Evolutionary conservation across 2,888 invertebrate genomes (phyloP).

Genomic region (Leptinotarsa peninsularis): DNA sequence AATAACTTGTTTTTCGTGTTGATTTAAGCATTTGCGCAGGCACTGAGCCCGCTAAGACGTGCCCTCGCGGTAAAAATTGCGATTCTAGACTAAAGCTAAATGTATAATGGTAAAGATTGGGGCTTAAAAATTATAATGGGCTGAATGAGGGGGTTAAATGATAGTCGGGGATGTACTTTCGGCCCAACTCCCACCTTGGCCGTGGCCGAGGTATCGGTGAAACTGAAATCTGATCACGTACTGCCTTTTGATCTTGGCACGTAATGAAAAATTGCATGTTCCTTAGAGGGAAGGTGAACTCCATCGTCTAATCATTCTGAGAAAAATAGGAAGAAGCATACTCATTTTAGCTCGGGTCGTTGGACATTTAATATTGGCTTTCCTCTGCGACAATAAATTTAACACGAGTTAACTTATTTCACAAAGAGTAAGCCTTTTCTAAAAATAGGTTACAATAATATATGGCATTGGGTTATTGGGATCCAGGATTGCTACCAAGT

Average conservation of each 20-base stretch:
- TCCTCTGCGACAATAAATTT: neutral
- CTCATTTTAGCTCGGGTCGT: neutral
- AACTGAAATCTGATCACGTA: constrained; percentile 68
- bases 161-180: constrained; percentile 63
- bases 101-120: constrained; percentile 80
- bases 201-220: constrained; percentile 49
- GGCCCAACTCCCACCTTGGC: constrained; percentile 44
- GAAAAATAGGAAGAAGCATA: constrained; percentile 14
- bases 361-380: constrained; percentile 4
- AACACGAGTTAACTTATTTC: neutral
- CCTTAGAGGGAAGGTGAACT: constrained; percentile 50
- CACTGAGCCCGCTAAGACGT: constrained; percentile 73
- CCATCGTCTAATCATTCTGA: constrained; percentile 31
- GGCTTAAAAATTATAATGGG: constrained; percentile 80
- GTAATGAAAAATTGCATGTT: constrained; percentile 76
- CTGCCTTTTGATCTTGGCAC: constrained; percentile 74
- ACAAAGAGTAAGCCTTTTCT: neutral
- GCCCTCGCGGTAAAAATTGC: constrained; percentile 79
- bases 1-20: constrained; percentile 80
- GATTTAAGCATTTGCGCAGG: constrained; percentile 74
- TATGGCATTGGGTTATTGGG: too few species aligned
- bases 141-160: constrained; percentile 64
- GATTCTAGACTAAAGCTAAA: constrained; percentile 79
- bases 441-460: neutral
- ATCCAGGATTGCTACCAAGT: too few species aligned